Percentiles rank a stretch among this genome's conserved stretches.
Evolutionary conservation across 2,797 vertebrate genomes (phyloP).

Genomic region (Enoplosus armatus): DNA sequence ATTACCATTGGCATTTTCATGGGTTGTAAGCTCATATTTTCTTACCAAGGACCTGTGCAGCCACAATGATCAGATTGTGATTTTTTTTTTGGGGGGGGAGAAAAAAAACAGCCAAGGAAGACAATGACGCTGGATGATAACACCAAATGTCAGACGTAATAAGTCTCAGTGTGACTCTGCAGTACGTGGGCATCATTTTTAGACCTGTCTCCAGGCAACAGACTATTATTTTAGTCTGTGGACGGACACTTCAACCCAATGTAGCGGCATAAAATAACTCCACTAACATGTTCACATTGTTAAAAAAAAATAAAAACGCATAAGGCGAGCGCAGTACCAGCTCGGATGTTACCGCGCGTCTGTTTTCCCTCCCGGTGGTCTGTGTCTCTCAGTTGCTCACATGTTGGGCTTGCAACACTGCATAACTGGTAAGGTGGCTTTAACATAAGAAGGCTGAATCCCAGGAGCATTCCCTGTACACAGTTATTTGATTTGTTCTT

Average conservation of each 20-base stretch:
- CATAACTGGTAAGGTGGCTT: conserved; percentile 45
- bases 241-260: conserved; percentile 46
- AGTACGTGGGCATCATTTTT: conserved; percentile 55
- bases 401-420: conserved; percentile 13
- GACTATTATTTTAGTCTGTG: conserved; percentile 61
- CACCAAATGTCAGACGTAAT: conserved; percentile 75
- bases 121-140: conserved; percentile 54
- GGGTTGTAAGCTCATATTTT: background rate
- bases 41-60: background rate
- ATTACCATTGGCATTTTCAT: background rate
- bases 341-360: background rate
- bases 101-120: conserved; percentile 43
- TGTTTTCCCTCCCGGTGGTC: too few relatives aligned
- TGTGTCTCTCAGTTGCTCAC: conserved; percentile 17
- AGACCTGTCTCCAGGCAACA: conserved; percentile 75
- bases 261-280: conserved; percentile 50
- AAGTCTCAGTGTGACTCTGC: conserved; percentile 70
- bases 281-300: conserved; percentile 16
- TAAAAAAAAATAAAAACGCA: too few relatives aligned
- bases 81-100: conserved; percentile 20
- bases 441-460: conserved; percentile 49
- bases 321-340: background rate
- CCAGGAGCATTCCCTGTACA: conserved; percentile 64
- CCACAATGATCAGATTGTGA: conserved; percentile 13
- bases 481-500: conserved; percentile 78